Evolutionary conservation across 2,888 invertebrate species (phyloP), one percentile per base, ranked within the genome.

Genomic region (Cantharis flavilabris): DNA sequence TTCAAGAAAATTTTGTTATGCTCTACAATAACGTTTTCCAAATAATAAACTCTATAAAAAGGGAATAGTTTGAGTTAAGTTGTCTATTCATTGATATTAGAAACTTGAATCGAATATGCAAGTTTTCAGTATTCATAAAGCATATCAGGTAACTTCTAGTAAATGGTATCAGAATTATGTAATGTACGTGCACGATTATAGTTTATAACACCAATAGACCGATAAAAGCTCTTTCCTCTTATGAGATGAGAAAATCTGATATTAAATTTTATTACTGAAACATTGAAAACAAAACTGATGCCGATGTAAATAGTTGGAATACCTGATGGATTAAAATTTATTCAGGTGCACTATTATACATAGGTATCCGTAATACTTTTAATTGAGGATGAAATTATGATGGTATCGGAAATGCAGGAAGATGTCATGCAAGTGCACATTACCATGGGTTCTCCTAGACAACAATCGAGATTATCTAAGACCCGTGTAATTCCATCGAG

Each of bases 401-500:
- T 71, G 69, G 28, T 16, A 71, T 69, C 69, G 62, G 70, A 73
- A 67, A 70, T 70, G 72, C 72, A 76, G 73, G 71, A 73, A 76
- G 76, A 74, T 75, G 73, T 76, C 78, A 74, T 72, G 76, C 76
- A 76, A 79, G 76, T 76, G 76, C 76, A 74, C 76, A 79, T 79
- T 79, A 79, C 73, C 71, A 76, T 70, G 69, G 72, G 70, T 74
- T 73, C 71, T 28, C 69, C 70, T 63, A 74, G 76, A 79, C 76
- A 74, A 79, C 76, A 76, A 79, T 79, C 76, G 75, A 79, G 81
- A 81, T 81, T 80, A 81, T 77, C 80, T 75, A 81, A 81, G 80
- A 80, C 82, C 83, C 80, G 79, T 80, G 80, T 82, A 83, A 83
- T 84, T 81, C 81, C 79, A 80, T 78, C 82, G 82, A 79, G 83